A percentile compares a stretch with the other conserved stretches of the same genome.
Evolutionary conservation across 2,888 invertebrate species (phyloP).

Genomic region (Thereva nobilitata): DNA sequence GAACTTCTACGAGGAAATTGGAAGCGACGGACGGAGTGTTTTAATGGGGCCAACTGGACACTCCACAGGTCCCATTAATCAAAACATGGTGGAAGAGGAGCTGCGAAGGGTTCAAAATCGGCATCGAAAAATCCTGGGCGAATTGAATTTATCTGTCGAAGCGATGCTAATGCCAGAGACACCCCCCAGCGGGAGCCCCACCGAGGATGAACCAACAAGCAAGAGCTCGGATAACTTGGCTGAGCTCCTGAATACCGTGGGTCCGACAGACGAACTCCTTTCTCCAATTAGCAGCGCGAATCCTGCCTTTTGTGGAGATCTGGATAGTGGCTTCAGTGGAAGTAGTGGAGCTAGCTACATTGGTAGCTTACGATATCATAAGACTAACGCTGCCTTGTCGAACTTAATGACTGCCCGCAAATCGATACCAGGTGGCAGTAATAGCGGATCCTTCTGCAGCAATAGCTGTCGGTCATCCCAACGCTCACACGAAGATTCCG

Average conservation of each 20-base stretch:
- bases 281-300: constrained; percentile 66
- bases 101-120: constrained; percentile 80
- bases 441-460: constrained; percentile 52
- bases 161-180: constrained; percentile 88
- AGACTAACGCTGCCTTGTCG: constrained; percentile 52
- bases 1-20: constrained; percentile 49
- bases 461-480: constrained; percentile 54
- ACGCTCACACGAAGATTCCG: constrained; percentile 45
- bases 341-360: constrained; percentile 82
- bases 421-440: constrained; percentile 45
- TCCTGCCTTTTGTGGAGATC: constrained; percentile 61
- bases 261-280: constrained; percentile 72
- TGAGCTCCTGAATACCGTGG: constrained; percentile 67
- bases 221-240: constrained; percentile 68
- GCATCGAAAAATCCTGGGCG: constrained; percentile 81
- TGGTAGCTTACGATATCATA: constrained; percentile 65
- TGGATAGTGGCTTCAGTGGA: constrained; percentile 83
- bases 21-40: constrained; percentile 42
- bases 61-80: constrained; percentile 69
- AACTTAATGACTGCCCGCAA: constrained; percentile 51
- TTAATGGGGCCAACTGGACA: constrained; percentile 54
- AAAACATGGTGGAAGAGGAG: constrained; percentile 80
- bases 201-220: constrained; percentile 54
- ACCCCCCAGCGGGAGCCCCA: constrained; percentile 59
- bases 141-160: constrained; percentile 84